A percentile compares a stretch with the other conserved stretches of the same genome.
Evolutionary conservation across 2,113 vertebrate genomes (phyloP).

Genomic region (Nanorana parkeri): DNA sequence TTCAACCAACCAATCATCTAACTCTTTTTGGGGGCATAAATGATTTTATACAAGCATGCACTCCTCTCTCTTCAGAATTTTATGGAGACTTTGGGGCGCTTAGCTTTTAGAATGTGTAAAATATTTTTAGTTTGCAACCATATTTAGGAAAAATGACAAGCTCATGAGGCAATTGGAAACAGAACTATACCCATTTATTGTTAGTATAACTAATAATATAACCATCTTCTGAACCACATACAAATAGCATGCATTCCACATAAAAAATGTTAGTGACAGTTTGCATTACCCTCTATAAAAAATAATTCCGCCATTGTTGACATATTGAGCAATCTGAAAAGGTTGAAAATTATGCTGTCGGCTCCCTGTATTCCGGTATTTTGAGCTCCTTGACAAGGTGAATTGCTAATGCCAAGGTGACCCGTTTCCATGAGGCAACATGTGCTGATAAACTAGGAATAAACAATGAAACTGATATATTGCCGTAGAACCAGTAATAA

Average conservation of each 20-base stretch:
- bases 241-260: neutral
- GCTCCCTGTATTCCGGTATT: no score
- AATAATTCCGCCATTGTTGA: neutral
- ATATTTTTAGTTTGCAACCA: slow-evolving; percentile 2
- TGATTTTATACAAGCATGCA: neutral
- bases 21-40: no score
- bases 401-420: no score
- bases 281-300: neutral
- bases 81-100: neutral
- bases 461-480: no score
- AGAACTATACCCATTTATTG: slow-evolving; percentile 4
- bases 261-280: neutral
- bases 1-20: no score
- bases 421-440: no score
- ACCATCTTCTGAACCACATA: slow-evolving; percentile 2
- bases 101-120: neutral
- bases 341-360: no score
- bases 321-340: neutral
- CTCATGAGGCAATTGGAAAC: neutral
- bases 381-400: no score
- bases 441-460: no score
- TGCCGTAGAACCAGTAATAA: no score
- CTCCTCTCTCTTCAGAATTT: neutral
- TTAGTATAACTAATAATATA: neutral
- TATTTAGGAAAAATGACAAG: slow-evolving; percentile 4